Base-by-base conservation (phyloP, 2,888 invertebrate genomes). In the Subacronicta megacephala region DNA sequence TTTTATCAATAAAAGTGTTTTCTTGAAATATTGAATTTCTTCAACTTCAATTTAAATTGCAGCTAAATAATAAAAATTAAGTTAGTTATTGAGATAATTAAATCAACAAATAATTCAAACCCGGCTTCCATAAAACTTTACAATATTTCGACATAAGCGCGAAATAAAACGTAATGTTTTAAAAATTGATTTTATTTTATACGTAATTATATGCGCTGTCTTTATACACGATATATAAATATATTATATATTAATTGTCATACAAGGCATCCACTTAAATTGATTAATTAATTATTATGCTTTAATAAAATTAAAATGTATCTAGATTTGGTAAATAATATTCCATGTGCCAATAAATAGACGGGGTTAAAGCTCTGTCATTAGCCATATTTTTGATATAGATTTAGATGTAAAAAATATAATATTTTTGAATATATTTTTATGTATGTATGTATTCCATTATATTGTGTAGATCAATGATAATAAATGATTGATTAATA, bases 361-460 rank as follows among this genome's bases (percentile, higher is more conserved):
- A 82, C 78, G 71, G 85, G 67, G 71, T 81, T 71, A 73, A 69
- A 58, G 46, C 62, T 80, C 88, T 85, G 90, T 92, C 90, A 72
- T 80, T 90, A 93, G 93, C 93, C 92, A 93, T 94, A 93, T 90
- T 88, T 88, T 90, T 88, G 77, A 89, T 86, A 83, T 88, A 90
- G 87, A 81, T 83, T 87, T 83, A 90, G 86, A 76, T 86, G 84
- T 85, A 85, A 90, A 89, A 87, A 89, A 87, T 84, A 84, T 86
- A 87, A 84, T 49, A 57, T 66, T 69, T 85, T 87, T 87, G 81
- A 85, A 82, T 83, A 86, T 83, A 85, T 75, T 79, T 77, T 82
- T 88, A 88, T 85, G 67, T 88, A 85, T 88, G 85, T 92, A 90
- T 92, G 87, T 92, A 90, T 90, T 85, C 75, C 75, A 85, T 85